Conservation (phyloP, 2,113 vertebrate species). For the Elephas maximus region DNA sequence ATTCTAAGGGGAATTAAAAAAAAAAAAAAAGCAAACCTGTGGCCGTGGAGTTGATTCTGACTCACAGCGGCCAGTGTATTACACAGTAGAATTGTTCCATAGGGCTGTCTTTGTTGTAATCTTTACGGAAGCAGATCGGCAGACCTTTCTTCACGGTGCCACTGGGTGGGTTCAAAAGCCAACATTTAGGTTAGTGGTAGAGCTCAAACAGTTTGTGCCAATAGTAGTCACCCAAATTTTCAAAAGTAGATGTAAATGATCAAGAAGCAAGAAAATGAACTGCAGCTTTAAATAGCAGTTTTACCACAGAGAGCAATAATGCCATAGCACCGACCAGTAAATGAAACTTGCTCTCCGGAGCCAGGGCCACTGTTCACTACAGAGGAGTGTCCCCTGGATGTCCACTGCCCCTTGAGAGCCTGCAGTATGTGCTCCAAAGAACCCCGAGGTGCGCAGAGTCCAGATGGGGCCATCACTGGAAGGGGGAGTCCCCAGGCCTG, state of each 20-base stretch:
- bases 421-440: not conserved
- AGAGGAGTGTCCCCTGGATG: not conserved
- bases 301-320: not conserved
- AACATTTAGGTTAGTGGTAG: not conserved
- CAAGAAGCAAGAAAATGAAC: slow-evolving; percentile 22
- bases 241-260: slow-evolving; percentile 63
- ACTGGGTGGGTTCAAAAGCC: not conserved
- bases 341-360: not conserved
- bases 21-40: not conserved
- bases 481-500: not conserved
- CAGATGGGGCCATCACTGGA: not conserved
- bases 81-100: not conserved
- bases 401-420: not conserved
- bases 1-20: no score
- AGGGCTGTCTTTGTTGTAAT: not conserved
- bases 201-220: not conserved
- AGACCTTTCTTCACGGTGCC: not conserved
- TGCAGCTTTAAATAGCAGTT: slow-evolving; percentile 48
- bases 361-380: not conserved
- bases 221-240: not conserved
- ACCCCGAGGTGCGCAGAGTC: not conserved
- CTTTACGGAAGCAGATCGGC: not conserved
- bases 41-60: not conserved
- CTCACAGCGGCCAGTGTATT: not conserved
- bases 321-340: not conserved